phyloP scores from a whole-genome alignment of 2,797 vertebrate species.

The Pristis pectinata region DNA sequence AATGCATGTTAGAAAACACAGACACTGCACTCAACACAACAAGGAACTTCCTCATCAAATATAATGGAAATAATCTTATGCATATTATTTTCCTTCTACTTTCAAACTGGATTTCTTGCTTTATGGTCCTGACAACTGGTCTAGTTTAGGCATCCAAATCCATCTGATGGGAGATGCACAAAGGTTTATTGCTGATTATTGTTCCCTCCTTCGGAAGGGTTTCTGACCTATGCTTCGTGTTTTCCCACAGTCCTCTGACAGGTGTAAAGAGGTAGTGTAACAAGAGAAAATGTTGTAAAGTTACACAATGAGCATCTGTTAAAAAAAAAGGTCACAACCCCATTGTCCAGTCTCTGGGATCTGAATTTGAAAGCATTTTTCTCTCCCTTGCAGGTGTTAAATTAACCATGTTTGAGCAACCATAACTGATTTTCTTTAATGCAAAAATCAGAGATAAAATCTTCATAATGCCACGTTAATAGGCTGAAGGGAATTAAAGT shows the following conservation, averaged over 20 bases:
- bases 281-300: neutral
- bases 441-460: neutral
- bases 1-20: neutral
- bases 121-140: too few relatives aligned
- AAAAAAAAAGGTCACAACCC: neutral
- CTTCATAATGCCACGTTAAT: neutral
- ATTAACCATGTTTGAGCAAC: neutral
- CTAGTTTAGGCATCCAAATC: neutral
- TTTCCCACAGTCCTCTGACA: neutral
- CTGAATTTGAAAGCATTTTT: neutral
- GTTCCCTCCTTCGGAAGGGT: neutral
- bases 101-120: neutral
- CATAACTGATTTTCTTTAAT: neutral
- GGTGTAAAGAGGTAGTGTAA: neutral
- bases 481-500: neutral
- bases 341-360: neutral
- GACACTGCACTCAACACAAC: neutral
- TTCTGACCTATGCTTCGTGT: neutral
- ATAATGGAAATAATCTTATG: neutral
- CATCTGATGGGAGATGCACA: neutral
- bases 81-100: neutral
- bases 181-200: neutral
- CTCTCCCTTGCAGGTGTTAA: neutral
- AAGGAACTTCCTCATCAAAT: neutral
- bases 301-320: neutral